phyloP scores from a whole-genome alignment of 2,113 vertebrate genomes.

The Promerops cafer region DNA sequence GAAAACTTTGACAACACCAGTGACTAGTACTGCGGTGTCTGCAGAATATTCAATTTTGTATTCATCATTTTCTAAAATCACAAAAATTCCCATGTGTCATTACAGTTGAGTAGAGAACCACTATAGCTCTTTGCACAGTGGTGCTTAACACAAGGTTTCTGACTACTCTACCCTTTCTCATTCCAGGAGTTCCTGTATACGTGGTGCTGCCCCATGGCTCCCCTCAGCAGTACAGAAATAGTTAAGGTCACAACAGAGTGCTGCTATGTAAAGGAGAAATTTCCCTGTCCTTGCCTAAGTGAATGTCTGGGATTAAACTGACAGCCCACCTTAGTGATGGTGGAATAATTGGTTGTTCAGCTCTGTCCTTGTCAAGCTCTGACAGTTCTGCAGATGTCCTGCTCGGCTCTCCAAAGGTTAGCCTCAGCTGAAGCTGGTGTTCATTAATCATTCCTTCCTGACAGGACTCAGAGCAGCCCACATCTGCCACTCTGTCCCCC shows the following conservation, averaged over 20 bases:
- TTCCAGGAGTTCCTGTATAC: background rate
- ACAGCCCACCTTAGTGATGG: conserved; percentile 99
- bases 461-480: conserved; percentile 96
- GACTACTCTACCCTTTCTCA: no score
- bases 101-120: background rate
- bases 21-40: background rate
- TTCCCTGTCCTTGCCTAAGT: conserved; percentile 99
- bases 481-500: conserved; percentile 93
- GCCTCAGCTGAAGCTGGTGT: conserved; percentile 95
- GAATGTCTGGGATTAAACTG: conserved; percentile 99
- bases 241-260: conserved; percentile 72
- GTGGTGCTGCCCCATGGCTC: background rate
- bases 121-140: background rate
- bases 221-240: conserved; percentile 48
- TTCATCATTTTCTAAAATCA: background rate
- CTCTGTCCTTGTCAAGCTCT: conserved; percentile 99
- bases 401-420: conserved; percentile 99
- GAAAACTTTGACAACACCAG: background rate
- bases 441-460: conserved; percentile 99
- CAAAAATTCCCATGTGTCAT: background rate
- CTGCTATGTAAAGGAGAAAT: conserved; percentile 96
- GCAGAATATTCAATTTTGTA: background rate
- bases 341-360: conserved; percentile 99
- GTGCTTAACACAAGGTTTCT: background rate
- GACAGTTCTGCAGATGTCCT: conserved; percentile 99